Evolutionary conservation across 2,888 invertebrate genomes (phyloP).

Genomic region (Eurytoma californica): DNA sequence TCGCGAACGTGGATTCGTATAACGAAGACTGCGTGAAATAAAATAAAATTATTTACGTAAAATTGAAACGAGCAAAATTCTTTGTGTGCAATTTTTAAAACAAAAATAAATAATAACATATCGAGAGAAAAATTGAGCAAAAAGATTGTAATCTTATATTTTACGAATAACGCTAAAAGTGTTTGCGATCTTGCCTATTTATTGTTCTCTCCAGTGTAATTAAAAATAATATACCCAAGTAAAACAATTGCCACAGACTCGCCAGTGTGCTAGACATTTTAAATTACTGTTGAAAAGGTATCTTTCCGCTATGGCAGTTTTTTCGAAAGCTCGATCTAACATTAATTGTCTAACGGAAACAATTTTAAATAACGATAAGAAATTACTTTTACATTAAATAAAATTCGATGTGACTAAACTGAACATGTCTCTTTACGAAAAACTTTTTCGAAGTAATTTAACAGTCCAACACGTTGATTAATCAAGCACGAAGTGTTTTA

Average conservation of each 20-base stretch:
- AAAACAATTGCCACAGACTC: slow-evolving; percentile 22
- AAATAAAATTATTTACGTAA: not conserved
- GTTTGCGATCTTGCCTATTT: slow-evolving; percentile 35
- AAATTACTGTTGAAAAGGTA: slow-evolving; percentile 39
- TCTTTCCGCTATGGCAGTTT: not conserved
- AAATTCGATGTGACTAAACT: not conserved
- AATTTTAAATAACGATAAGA: not conserved
- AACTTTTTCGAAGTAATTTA: slow-evolving; percentile 42
- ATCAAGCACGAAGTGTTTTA: slow-evolving; percentile 42
- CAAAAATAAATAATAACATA: not conserved
- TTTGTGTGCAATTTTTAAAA: slow-evolving; percentile 10
- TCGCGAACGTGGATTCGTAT: not conserved
- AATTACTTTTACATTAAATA: too few relatives aligned
- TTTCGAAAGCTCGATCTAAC: not conserved
- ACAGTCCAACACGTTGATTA: slow-evolving; percentile 27
- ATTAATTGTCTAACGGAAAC: not conserved
- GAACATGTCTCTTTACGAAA: slow-evolving; percentile 4
- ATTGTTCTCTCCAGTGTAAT: slow-evolving; percentile 30
- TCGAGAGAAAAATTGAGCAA: slow-evolving; percentile 6
- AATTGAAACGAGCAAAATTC: slow-evolving; percentile 7
- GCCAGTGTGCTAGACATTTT: slow-evolving; percentile 4
- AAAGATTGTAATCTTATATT: slow-evolving; percentile 34
- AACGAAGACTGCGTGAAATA: slow-evolving; percentile 15
- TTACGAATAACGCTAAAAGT: slow-evolving; percentile 14
- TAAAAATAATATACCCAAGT: slow-evolving; percentile 3